A percentile compares a stretch with the other conserved stretches of the same genome.
Evolutionary conservation across 1,140 invertebrate genomes (phyloP).

Genomic region (Antheraea mylitta): DNA sequence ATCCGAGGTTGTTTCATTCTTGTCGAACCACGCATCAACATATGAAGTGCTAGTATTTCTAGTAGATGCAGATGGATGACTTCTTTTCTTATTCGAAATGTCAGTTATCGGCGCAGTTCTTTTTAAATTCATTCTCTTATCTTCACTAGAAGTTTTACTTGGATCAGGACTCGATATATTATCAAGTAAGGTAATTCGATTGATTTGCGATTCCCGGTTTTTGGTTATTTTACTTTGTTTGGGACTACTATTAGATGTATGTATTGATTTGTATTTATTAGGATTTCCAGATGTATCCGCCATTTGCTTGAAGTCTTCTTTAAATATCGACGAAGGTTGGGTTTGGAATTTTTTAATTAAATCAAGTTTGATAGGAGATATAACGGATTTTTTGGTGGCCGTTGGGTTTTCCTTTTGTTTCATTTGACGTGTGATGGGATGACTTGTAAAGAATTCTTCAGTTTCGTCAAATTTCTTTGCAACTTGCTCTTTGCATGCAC

Average conservation of each 20-base stretch:
- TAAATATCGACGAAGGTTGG: conserved; percentile 7
- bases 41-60: conserved; percentile 25
- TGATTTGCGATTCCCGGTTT: not conserved
- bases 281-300: conserved; percentile 2
- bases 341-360: not conserved
- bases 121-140: conserved; percentile 22
- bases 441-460: not conserved
- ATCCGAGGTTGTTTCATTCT: conserved; percentile 19
- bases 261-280: not conserved
- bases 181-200: too few relatives aligned
- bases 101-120: conserved; percentile 9
- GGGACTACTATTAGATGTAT: not conserved
- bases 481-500: not conserved
- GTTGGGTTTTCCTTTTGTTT: too few relatives aligned
- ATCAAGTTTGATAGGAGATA: conserved; percentile 41
- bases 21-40: conserved; percentile 43
- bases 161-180: not conserved
- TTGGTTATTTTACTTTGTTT: not conserved
- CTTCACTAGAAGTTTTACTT: conserved; percentile 1
- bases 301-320: conserved; percentile 15
- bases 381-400: conserved; percentile 18
- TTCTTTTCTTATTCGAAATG: conserved; percentile 24
- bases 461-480: not conserved
- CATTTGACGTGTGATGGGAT: not conserved
- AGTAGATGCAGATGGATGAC: conserved; percentile 15